Base-by-base conservation (phyloP, 2,797 vertebrate genomes). In the Pipistrellus pygmaeus region DNA sequence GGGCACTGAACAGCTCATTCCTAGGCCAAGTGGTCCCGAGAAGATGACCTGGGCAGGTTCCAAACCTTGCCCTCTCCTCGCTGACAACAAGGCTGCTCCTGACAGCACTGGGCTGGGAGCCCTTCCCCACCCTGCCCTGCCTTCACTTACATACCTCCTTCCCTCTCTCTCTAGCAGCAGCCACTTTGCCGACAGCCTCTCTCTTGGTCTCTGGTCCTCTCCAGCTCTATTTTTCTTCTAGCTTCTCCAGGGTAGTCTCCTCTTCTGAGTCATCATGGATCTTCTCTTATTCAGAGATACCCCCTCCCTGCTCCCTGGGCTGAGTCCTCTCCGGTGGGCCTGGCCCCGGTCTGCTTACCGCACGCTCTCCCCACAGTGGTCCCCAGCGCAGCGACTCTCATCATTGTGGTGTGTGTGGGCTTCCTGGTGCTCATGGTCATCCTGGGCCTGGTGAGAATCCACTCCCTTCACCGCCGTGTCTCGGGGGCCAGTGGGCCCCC, bases 391-490 rank as follows among this genome's bases (percentile, higher is more conserved):
- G 99, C 99, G 27, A 99, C 99, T 0, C 98, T 99, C 97, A 99
- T 99, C 98, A 99, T 99, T 8, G 99, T 99, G 98, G 99, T 99
- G 81, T 99, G 99, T 0, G 99, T 99, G 96, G 99, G 99, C 87
- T 99, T 99, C 98, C 98, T 99, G 98, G 99, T 99, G 25, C 98
- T 99, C 91, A 99, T 99, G 99, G 99, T 99, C 90, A 98, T 99
- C 97, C 98, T 99, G 0, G 99, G 99, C 2, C 99, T 99, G 27
- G 99, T 99, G 96, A 99, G 99, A 82, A 99, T 99, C 96, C 99
- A 99, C 96, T 99, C 99, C 75, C 99, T 99, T 96, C 99, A 99
- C 97, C 99, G 98, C 76, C 99, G 99, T 1, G 98, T 98, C 20
- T 95, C 97, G 0, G 99, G 99, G 21, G 98, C 96, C 0, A 95